These are phyloP conservation scores for Myotis vivesi DNA, from an alignment of 2,797 vertebrate genomes.

Conservation along the genomic window DNA sequence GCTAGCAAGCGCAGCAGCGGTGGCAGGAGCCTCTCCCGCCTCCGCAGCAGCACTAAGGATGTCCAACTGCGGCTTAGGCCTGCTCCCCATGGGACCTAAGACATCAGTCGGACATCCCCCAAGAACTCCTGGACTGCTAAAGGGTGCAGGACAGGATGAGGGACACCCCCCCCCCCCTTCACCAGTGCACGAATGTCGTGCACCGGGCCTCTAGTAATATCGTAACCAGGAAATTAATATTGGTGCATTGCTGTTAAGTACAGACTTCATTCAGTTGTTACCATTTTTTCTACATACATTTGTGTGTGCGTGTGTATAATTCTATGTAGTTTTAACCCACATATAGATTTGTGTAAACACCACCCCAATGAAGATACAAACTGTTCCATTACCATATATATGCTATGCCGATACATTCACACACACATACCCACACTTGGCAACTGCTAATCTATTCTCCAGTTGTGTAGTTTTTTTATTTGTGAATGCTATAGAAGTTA, in stretches of 20 bases:
- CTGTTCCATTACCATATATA: background rate
- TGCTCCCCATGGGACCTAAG: no score
- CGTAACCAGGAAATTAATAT: slow-evolving; percentile 29
- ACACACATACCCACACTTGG: background rate
- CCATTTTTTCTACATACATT: background rate
- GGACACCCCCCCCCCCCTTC: no score
- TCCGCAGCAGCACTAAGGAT: no score
- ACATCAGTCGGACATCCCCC: no score
- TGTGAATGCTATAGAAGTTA: slow-evolving; percentile 10
- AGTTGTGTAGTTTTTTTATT: background rate
- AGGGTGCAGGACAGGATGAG: no score
- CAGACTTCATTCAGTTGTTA: slow-evolving; percentile 2
- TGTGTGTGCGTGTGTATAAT: background rate
- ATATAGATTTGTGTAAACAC: background rate
- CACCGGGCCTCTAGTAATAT: background rate
- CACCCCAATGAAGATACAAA: background rate
- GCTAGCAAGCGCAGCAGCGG: no score
- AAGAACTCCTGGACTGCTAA: no score
- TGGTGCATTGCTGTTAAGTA: background rate
- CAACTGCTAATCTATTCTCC: background rate
- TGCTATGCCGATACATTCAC: background rate
- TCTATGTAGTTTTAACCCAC: background rate
- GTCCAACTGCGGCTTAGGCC: no score
- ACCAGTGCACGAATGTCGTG: no score
- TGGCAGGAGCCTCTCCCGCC: no score